Base-by-base conservation (phyloP, 64 coral and sea anemone species). In the Orbicella faveolata region DNA sequence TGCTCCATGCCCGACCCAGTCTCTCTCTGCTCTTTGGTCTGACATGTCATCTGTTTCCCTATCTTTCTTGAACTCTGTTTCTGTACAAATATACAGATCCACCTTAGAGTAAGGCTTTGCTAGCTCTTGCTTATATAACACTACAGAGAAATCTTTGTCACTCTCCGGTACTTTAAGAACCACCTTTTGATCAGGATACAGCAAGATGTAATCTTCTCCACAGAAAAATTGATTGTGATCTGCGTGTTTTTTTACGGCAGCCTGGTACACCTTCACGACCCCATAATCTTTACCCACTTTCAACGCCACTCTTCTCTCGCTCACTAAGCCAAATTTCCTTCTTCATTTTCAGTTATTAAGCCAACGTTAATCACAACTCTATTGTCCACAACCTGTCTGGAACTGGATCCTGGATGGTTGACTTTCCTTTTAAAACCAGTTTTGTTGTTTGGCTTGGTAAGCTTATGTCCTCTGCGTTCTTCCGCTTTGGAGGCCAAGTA, bases 271-370 rank as follows among this genome's bases (percentile, higher is more conserved):
- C 25, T 80, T 51, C 51, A 9, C 6, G 6, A 51, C 78, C 33
- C 51, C 78, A 80, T 57, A 80, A 80, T 80, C 53, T 80, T 80
- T 80, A 61, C 78, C 25, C 78, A 80, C 78, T 80, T 17, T 80
- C 78, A 80, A 80, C 54, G 30, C 21, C 53, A 61, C 78, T 80
- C 57, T 80, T 52, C 78, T 61, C 25, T 51, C 78, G 61, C 78
- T 80, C 57, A 15, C 78, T 80, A 80, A 8, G 78, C 26, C 78
- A 80, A 62, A 41, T 57, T 20, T 79, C 52, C 51, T 79, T 79
- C 77, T 79, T 57, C 51, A 51, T 79, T 80, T 80, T 62, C 54
- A 80, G 23, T 12, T 16, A 80, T 80, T 59, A 80, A 80, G 57
- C 78, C 78, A 80, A 80, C 78, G 52, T 61, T 8, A 34, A 80